Percentiles rank a stretch among this genome's conserved stretches.
These are phyloP conservation scores for Entomobrya multifasciata DNA, from an alignment of 2,888 invertebrate species.

Conservation along the genomic window DNA sequence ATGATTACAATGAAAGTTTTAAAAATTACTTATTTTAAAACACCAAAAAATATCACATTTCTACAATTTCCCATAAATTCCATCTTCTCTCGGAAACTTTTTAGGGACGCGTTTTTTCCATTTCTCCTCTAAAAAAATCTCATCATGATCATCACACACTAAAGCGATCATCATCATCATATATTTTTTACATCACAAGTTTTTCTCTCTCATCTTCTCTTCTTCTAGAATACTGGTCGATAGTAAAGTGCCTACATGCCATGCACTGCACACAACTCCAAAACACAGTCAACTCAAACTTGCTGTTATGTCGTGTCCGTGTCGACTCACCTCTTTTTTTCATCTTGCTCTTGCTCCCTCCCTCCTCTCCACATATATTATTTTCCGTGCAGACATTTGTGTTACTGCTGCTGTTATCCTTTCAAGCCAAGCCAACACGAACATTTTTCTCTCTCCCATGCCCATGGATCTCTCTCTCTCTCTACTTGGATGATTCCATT, in stretches of 20 bases:
- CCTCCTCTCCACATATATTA: no score
- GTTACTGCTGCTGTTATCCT: not conserved
- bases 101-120: no score
- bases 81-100: not conserved
- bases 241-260: not conserved
- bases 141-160: not conserved
- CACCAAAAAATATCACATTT: no score
- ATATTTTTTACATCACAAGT: not conserved
- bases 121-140: not conserved
- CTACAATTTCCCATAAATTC: no score
- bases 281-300: no score
- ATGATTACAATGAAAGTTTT: no score
- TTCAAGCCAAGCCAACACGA: constrained; percentile 28
- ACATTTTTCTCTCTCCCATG: constrained; percentile 24
- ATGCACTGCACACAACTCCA: not conserved
- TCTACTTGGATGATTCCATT: constrained; percentile 37
- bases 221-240: not conserved
- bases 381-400: not conserved
- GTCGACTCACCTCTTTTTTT: not conserved
- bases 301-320: no score
- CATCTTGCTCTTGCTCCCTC: not conserved
- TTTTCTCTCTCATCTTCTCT: not conserved
- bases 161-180: not conserved
- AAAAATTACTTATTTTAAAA: no score
- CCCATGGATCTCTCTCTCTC: constrained; percentile 8